phyloP scores from a whole-genome alignment of 2,797 vertebrate species.

The Tolypeutes matacus region DNA sequence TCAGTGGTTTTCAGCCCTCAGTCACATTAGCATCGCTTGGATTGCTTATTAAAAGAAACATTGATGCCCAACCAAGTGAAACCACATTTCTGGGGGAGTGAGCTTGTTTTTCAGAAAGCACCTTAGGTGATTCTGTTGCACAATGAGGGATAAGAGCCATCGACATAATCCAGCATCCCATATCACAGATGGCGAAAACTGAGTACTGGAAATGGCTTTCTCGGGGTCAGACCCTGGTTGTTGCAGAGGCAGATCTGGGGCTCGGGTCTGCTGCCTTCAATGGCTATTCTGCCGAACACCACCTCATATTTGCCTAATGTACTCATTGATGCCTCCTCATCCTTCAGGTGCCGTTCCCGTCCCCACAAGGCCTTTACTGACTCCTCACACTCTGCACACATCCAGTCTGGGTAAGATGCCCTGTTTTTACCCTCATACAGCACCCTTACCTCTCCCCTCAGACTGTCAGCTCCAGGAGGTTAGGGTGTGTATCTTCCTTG shows the following conservation, averaged over 20 bases:
- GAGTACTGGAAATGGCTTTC: neutral
- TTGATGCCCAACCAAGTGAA: neutral
- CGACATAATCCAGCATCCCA: neutral
- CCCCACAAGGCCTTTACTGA: constrained; percentile 80
- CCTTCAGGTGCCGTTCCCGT: constrained; percentile 78
- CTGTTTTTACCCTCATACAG: neutral
- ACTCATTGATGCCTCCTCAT: constrained; percentile 76
- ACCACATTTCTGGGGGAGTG: neutral
- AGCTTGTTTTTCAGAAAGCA: neutral
- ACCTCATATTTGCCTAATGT: neutral
- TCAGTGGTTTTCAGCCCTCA: neutral
- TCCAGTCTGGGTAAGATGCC: constrained; percentile 75
- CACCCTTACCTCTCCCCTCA: neutral
- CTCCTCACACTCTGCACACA: constrained; percentile 50
- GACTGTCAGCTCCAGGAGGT: neutral
- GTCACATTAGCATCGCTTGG: neutral
- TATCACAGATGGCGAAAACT: neutral
- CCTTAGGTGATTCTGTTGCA: neutral
- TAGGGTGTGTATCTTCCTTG: neutral
- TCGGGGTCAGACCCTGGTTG: neutral
- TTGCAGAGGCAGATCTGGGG: neutral
- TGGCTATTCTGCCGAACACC: neutral
- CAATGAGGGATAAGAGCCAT: neutral
- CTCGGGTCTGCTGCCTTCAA: neutral
- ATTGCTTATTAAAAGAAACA: neutral